Evolutionary conservation across 2,113 vertebrate species (phyloP), one percentile per base, ranked within the genome.

Genomic region (Bubo bubo): DNA sequence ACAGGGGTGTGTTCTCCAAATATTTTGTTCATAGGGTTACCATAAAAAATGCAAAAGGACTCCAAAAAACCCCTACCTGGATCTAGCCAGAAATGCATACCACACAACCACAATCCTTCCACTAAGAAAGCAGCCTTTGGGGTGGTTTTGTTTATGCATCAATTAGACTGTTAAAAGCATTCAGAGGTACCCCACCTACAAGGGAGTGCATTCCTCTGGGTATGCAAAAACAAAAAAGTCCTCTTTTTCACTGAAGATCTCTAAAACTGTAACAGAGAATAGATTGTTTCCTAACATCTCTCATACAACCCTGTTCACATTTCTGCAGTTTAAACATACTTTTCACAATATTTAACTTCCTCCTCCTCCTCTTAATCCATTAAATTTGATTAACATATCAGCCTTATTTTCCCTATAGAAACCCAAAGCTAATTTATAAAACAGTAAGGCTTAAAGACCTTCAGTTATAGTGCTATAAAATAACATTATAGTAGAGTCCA

Each of bases 121-220:
- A 79, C 58, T 82, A 85, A 79, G 73, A 70, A 88, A 87, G 81
- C 74, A 86, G 87, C 84, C 91, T 77, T 90, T 96, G 71, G 84
- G 84, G 35, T 76, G 77, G 83, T 75, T 89, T 94, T 94, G 88
- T 89, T 94, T 93, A 82, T 85, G 89, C 5, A 13, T 41, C 0
- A 8, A 87, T 94, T 62, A 91, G 77, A 41, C 32, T 72, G 53
- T 68, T 92, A 64, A 81, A 58, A 50, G 84, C 63, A 79, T 82
- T 79, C 81, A 77, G 39, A 97, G 53, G 86, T 90, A 94, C 93
- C 83, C 83, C 93, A 97, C 94, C 93, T 95, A 79, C 55, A 49
- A 80, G 23, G 10, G 14, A 82, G 28, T 0, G 0, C 86, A 96
- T 95, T 89, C 90, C 74, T 88, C 39, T 82, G 64, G 24, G 70